Evolutionary conservation across 2,888 invertebrate genomes (phyloP), one percentile per base, ranked within the genome.

Genomic region (Noctua comes): DNA sequence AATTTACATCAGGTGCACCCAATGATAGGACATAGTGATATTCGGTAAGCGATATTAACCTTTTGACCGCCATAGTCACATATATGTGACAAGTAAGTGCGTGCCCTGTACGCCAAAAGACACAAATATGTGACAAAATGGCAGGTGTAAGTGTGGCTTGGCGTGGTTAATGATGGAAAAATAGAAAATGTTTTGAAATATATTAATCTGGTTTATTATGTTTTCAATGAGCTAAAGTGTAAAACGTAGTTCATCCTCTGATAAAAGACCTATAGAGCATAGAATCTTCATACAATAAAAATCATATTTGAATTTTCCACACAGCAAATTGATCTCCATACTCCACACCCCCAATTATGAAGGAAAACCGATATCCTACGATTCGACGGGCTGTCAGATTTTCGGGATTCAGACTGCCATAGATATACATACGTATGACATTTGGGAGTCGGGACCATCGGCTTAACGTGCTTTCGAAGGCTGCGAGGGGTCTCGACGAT

Each of bases 301-400:
- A 21, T 31, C 31, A 31, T 31, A 8, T 11, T 72, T 16, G 2
- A 66, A 69, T 24, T 40, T 75, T 36, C 21, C 16, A 16, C 18
- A 57, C 16, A 31, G 11, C 46, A 57, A 82, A 48, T 24, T 27
- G 16, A 31, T 11, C 27, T 65, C 18, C 36, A 46, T 46, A 46
- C 62, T 51, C 46, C 4, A 21, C 36, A 71, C 54, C 40, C 27
- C 54, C 71, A 62, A 84, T 71, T 68, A 62, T 31, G 10, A 36
- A 62, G 7, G 40, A 79, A 84, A 79, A 72, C 71, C 54, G 70
- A 84, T 68, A 79, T 54, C 31, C 68, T 48, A 43, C 62, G 7
- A 79, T 68, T 79, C 62, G 71, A 84, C 31, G 31, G 59, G 46
- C 31, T 71, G 85, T 43, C 85, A 80, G 62, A 72, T 84, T 80